A percentile compares a stretch with the other conserved stretches of the same genome.
Conservation (phyloP, 2,113 vertebrate species). For the Sinocyclocheilus anophthalmus region DNA sequence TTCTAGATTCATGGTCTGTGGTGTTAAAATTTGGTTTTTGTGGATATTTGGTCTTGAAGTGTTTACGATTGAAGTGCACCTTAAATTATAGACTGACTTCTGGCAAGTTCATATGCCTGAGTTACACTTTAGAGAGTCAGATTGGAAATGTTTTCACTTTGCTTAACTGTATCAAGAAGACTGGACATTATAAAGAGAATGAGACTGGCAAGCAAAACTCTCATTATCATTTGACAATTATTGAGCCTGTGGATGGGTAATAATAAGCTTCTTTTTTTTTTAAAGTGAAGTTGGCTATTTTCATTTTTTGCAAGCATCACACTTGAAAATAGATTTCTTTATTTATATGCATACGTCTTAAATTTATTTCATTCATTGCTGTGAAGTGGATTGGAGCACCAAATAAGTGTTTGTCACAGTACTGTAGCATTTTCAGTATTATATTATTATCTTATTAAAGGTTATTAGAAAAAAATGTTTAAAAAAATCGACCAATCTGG, state of each 20-base stretch:
- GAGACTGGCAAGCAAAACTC: not conserved
- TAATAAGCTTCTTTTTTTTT: not conserved
- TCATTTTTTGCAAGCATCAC: not conserved
- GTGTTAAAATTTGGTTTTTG: not conserved
- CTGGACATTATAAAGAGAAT: not conserved
- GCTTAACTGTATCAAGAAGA: not conserved
- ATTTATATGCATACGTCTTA: not conserved
- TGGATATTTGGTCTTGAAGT: conserved; percentile 7
- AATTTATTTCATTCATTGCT: not conserved
- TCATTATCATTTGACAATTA: conserved; percentile 16
- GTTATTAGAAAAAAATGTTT: not conserved
- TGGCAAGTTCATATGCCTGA: not conserved
- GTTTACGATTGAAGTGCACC: not conserved
- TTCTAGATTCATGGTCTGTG: not conserved
- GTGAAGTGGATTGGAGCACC: not conserved
- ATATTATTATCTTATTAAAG: not conserved
- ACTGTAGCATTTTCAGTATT: conserved; percentile 2
- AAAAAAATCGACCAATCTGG: not conserved
- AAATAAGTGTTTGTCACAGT: not conserved
- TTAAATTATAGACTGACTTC: not conserved
- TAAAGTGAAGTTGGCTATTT: not conserved
- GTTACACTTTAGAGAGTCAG: not conserved
- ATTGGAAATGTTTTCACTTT: not conserved
- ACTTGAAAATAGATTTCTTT: not conserved
- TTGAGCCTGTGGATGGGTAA: not conserved